Base-by-base conservation (phyloP, 2,797 vertebrate species). In the Mareca strepera region DNA sequence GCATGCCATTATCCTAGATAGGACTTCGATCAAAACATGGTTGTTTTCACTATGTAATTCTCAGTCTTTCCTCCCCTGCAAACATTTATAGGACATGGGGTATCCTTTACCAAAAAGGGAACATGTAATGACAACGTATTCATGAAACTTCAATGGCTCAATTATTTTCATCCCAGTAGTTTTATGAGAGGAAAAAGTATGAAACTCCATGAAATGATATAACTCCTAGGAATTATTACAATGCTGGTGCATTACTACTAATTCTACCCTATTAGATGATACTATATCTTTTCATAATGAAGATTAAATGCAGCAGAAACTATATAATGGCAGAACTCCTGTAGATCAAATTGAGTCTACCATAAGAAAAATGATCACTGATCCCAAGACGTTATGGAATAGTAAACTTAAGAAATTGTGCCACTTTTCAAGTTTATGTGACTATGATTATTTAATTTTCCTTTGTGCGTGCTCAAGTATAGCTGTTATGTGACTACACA, bases 371-470 rank as follows among this genome's bases (percentile, higher is more conserved):
- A 96, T 94, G 97, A 97, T 97, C 96, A 82, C 96, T 97, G 96
- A 98, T 97, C 97, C 97, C 95, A 96, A 96, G 97, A 96, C 17
- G 26, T 96, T 98, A 96, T 96, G 97, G 97, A 98, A 97, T 98
- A 96, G 97, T 98, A 97, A 98, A 98, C 97, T 98, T 97, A 97
- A 90, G 95, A 95, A 97, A 98, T 92, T 98, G 97, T 96, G 91
- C 97, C 1, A 68, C 98, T 98, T 97, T 97, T 98, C 97, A 97
- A 97, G 97, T 98, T 97, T 98, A 96, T 97, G 97, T 98, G 97
- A 97, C 98, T 98, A 94, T 97, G 97, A 98, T 98, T 98, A 98
- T 98, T 98, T 98, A 98, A 98, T 98, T 98, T 98, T 98, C 98
- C 96, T 98, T 98, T 98, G 97, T 98, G 97, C 78, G 7, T 98